These are phyloP conservation scores for Edolisoma coerulescens DNA, from an alignment of 2,113 vertebrate species.

Conservation along the genomic window DNA sequence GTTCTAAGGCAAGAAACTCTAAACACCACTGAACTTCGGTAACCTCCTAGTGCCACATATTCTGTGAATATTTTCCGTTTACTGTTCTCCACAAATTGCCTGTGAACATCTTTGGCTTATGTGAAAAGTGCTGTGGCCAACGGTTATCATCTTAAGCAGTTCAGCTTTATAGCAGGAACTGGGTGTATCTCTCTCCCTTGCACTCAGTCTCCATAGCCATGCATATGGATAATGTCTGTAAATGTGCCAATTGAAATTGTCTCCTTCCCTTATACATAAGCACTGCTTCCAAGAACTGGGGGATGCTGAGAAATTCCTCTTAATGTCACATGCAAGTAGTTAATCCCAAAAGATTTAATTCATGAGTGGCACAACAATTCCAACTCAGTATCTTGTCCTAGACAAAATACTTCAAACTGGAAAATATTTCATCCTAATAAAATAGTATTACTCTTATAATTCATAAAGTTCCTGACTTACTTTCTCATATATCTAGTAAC, in stretches of 20 bases:
- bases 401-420: not conserved
- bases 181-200: not conserved
- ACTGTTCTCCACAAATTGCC: not conserved
- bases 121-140: not conserved
- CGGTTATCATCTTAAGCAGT: not conserved
- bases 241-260: not conserved
- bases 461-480: not conserved
- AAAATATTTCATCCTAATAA: not conserved
- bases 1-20: not conserved
- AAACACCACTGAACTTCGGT: not conserved
- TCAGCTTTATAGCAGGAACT: not conserved
- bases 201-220: not conserved
- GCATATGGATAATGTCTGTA: not conserved
- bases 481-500: not conserved
- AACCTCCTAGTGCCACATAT: not conserved
- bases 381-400: not conserved
- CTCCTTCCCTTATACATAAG: not conserved
- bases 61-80: not conserved
- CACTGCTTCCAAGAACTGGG: not conserved
- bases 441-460: not conserved
- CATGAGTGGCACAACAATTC: not conserved
- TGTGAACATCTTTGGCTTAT: not conserved
- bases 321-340: not conserved
- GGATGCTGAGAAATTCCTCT: not conserved
- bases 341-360: not conserved